These are phyloP conservation scores for Falco naumanni DNA, from an alignment of 2,797 vertebrate genomes.

Conservation along the genomic window DNA sequence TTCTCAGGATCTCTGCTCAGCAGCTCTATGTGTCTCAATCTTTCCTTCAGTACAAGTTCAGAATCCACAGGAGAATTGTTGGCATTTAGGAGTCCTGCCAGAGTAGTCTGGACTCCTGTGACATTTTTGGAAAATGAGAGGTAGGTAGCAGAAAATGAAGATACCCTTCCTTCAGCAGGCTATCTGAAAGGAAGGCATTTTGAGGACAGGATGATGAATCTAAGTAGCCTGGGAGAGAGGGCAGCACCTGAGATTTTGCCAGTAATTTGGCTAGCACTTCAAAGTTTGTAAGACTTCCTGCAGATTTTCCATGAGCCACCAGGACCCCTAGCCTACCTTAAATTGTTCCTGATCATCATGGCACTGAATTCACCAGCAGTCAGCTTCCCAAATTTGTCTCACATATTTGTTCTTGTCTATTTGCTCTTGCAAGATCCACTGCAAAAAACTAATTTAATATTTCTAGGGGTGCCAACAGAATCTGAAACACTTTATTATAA, in stretches of 20 bases:
- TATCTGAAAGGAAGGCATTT: slow-evolving; percentile 22
- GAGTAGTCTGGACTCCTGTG: background rate
- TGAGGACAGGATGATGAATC: background rate
- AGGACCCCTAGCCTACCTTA: background rate
- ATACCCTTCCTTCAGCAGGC: no score
- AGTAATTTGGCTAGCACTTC: slow-evolving; percentile 29
- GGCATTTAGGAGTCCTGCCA: background rate
- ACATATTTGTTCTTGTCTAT: background rate
- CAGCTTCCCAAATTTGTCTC: background rate
- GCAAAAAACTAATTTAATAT: background rate
- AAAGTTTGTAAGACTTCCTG: slow-evolving; percentile 23
- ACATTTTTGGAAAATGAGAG: background rate
- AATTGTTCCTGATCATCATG: background rate
- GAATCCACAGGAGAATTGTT: background rate
- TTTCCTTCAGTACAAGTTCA: background rate
- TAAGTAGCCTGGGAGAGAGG: background rate
- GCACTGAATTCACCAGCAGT: background rate
- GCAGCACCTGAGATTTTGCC: background rate
- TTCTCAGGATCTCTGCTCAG: background rate
- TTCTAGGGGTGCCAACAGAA: background rate
- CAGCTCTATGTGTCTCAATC: accelerated
- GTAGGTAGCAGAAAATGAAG: background rate
- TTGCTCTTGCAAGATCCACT: background rate
- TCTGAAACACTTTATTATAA: background rate
- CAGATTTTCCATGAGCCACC: background rate